phyloP scores from a whole-genome alignment of 2,113 vertebrate genomes.

The Lucifuga dentata region DNA sequence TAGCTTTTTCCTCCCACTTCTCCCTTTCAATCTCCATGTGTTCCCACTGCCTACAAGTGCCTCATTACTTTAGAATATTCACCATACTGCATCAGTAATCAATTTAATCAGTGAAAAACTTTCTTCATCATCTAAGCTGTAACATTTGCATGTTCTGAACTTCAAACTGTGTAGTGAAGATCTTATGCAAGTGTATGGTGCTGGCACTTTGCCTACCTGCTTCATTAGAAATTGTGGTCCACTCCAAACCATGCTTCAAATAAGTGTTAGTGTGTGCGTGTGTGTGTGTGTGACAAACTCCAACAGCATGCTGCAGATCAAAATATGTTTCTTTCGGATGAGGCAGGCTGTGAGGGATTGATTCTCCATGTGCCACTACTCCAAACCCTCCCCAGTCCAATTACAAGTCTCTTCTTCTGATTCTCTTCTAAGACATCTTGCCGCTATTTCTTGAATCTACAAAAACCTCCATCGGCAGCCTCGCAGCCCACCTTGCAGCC shows the following conservation, averaged over 20 bases:
- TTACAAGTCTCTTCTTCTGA: conserved; percentile 52
- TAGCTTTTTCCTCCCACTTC: neutral
- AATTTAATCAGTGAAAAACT: conserved; percentile 37
- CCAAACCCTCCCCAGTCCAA: conserved; percentile 34
- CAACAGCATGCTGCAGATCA: conserved; percentile 20
- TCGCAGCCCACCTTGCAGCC: conserved; percentile 32
- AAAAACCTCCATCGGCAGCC: conserved; percentile 41
- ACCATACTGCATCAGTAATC: conserved; percentile 23
- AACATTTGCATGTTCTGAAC: conserved; percentile 43
- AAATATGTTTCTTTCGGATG: conserved; percentile 38
- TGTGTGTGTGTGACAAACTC: conserved; percentile 9
- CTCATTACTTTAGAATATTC: conserved; percentile 42
- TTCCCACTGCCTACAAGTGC: conserved; percentile 3
- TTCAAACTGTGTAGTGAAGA: conserved; percentile 47
- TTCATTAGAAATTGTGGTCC: conserved; percentile 53
- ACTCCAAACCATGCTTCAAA: conserved; percentile 18
- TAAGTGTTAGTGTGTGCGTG: neutral
- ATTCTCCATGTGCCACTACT: conserved; percentile 29
- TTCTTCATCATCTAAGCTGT: conserved; percentile 25
- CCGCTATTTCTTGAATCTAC: conserved; percentile 17
- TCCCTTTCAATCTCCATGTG: neutral
- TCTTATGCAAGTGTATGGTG: conserved; percentile 27
- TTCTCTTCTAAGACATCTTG: conserved; percentile 32
- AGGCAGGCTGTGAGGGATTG: conserved; percentile 43
- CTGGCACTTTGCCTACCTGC: conserved; percentile 39